phyloP scores from a whole-genome alignment of 2,797 vertebrate species.

The Bucorvus abyssinicus region DNA sequence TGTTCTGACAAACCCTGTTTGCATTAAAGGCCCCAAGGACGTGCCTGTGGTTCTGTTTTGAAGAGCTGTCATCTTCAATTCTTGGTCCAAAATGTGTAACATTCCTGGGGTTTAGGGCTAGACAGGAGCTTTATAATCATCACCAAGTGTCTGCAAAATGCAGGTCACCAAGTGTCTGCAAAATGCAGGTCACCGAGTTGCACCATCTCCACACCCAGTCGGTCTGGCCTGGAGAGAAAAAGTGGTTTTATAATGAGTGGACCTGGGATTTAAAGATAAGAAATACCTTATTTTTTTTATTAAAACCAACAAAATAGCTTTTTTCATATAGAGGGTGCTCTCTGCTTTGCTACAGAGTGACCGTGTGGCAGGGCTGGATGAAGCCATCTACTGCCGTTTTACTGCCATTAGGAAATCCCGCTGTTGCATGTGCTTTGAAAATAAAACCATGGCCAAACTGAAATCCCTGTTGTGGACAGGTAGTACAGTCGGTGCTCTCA shows the following conservation, averaged over 20 bases:
- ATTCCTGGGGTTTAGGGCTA: neutral
- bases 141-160: neutral
- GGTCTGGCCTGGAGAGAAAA: neutral
- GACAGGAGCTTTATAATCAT: neutral
- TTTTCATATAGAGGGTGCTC: neutral
- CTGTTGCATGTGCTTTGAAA: neutral
- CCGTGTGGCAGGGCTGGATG: neutral
- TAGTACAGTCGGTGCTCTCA: neutral
- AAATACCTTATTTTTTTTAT: neutral
- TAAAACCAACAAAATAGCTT: neutral
- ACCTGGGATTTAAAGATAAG: neutral
- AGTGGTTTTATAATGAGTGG: neutral
- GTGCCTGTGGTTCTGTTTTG: conserved; percentile 23
- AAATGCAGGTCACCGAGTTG: neutral
- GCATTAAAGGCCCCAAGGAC: conserved; percentile 1
- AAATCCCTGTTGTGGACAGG: accelerated
- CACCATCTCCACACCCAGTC: neutral
- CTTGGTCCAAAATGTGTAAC: neutral
- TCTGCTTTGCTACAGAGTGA: neutral
- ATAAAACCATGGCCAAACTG: neutral
- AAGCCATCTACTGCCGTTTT: neutral
- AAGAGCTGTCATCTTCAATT: neutral
- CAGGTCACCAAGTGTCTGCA: neutral
- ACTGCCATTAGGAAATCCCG: neutral
- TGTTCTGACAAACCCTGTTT: neutral